phyloP scores from a whole-genome alignment of 2,113 vertebrate genomes.

The Varanus komodoensis region DNA sequence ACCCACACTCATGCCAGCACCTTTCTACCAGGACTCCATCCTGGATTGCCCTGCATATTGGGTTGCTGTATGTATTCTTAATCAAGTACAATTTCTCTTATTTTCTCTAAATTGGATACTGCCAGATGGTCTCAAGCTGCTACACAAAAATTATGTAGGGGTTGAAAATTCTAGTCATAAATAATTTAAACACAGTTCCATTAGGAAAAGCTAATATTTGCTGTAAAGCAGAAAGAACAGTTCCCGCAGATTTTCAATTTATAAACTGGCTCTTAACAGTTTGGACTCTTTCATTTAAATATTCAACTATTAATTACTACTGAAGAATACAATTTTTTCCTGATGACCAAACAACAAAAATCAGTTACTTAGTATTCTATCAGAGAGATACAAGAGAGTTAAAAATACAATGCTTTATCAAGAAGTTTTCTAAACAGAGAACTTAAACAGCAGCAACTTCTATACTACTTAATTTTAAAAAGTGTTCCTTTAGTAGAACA shows the following conservation, averaged over 20 bases:
- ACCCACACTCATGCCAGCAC: background rate
- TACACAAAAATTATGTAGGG: background rate
- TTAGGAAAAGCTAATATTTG: conserved; percentile 4
- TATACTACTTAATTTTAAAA: background rate
- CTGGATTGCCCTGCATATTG: background rate
- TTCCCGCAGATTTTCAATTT: background rate
- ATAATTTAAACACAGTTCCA: conserved; percentile 10
- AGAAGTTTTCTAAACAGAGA: no score
- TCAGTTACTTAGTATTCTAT: no score
- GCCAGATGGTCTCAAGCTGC: no score
- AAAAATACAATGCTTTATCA: no score
- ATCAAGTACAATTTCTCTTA: no score
- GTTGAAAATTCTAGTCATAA: conserved; percentile 25
- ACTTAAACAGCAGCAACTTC: no score
- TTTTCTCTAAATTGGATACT: no score
- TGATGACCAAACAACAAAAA: no score
- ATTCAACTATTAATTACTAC: background rate
- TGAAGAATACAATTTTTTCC: no score
- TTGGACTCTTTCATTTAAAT: background rate
- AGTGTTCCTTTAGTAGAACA: background rate
- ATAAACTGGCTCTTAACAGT: background rate
- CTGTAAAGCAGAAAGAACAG: background rate
- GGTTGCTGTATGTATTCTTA: background rate
- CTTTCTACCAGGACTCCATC: background rate
- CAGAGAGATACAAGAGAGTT: no score